Evolutionary conservation across 2,888 invertebrate species (phyloP).

Genomic region (Sinodicranocentrus sp.): DNA sequence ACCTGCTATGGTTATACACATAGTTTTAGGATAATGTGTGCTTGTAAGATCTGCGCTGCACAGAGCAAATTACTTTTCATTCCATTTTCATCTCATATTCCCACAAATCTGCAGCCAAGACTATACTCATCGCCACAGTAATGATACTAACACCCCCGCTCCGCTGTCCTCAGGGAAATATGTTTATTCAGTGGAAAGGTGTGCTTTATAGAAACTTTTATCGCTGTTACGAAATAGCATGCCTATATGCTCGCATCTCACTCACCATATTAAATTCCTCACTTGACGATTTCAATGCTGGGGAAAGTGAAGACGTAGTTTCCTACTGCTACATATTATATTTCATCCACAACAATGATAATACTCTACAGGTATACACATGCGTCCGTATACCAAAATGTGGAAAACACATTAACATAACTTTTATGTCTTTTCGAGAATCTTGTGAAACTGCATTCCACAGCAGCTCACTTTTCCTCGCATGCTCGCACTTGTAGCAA

Average conservation of each 20-base stretch:
- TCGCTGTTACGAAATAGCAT: no score
- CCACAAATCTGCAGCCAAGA: no score
- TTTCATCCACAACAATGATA: neutral
- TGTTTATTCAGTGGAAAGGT: no score
- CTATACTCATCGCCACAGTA: no score
- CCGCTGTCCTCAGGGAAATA: neutral
- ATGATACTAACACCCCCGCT: neutral
- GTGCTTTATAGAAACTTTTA: no score
- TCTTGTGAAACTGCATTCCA: neutral
- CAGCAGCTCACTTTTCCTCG: neutral
- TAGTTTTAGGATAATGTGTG: no score
- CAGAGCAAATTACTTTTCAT: slow-evolving; percentile 48
- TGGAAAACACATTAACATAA: slow-evolving; percentile 1
- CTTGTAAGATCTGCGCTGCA: neutral
- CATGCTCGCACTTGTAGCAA: no score
- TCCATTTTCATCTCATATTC: slow-evolving; percentile 10
- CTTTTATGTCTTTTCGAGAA: slow-evolving; percentile 6
- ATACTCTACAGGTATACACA: slow-evolving; percentile 4
- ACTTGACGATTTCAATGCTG: neutral
- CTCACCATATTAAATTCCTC: neutral
- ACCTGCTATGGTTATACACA: no score
- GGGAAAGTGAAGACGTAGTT: neutral
- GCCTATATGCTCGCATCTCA: neutral
- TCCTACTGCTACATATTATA: neutral
- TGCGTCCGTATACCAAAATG: neutral